These are phyloP conservation scores for Apostichopus japonicus DNA, from an alignment of 35 echinoderm and acorn worm genomes.

Conservation along the genomic window DNA sequence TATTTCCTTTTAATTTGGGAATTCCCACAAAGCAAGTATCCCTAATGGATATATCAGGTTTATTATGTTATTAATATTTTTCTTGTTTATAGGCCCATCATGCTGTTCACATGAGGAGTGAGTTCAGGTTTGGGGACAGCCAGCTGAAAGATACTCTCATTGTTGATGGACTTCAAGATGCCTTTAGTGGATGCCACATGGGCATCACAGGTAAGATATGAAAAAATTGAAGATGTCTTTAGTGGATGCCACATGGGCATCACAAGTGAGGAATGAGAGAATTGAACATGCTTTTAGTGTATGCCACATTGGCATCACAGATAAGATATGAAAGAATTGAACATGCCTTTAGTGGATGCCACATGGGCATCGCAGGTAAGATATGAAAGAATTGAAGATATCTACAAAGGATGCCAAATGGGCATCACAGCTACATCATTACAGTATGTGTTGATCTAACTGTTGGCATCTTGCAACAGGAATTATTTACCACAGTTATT, in stretches of 20 bases:
- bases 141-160: constrained; percentile 75
- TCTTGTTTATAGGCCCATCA: constrained; percentile 78
- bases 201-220: constrained; percentile 82
- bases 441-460: too few relatives aligned
- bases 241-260: constrained; percentile 94
- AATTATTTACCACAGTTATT: too few relatives aligned
- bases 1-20: too few relatives aligned
- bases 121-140: constrained; percentile 76
- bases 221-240: constrained; percentile 64
- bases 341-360: constrained; percentile 84
- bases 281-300: constrained; percentile 79
- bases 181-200: constrained; percentile 92
- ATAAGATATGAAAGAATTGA: constrained; percentile 71
- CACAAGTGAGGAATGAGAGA: constrained; percentile 83
- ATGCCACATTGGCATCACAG: constrained; percentile 98
- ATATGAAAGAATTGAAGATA: constrained; percentile 79
- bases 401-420: constrained; percentile 87
- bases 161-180: constrained; percentile 87
- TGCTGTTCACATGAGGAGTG: constrained; percentile 85
- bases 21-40: too few relatives aligned
- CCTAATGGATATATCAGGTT: too few relatives aligned
- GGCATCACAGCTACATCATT: neutral
- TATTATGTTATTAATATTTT: neutral
- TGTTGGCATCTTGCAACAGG: too few relatives aligned
- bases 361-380: constrained; percentile 97